phyloP scores from a whole-genome alignment of 1,140 invertebrate species.

The Pteromalus puparum region DNA sequence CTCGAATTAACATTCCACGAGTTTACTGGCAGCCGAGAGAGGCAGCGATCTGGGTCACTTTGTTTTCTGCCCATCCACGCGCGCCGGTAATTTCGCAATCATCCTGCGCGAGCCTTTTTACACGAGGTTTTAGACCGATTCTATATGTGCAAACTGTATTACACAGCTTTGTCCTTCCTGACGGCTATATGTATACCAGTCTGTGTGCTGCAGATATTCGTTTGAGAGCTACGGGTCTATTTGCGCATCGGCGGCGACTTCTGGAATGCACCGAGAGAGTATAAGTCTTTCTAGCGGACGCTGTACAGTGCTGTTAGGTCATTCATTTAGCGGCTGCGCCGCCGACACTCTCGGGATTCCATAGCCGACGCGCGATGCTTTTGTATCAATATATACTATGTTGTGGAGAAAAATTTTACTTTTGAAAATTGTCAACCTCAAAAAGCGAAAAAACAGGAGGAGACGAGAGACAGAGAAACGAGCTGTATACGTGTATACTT shows the following conservation, averaged over 20 bases:
- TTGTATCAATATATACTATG: no score
- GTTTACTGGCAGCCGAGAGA: not conserved
- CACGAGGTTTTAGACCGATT: not conserved
- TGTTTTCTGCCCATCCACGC: not conserved
- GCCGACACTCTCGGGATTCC: constrained; percentile 22
- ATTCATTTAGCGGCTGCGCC: constrained; percentile 64
- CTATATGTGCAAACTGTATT: not conserved
- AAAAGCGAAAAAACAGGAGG: no score
- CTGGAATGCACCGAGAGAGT: constrained; percentile 39
- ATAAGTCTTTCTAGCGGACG: constrained; percentile 40
- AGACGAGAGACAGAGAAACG: no score
- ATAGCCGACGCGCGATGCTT: not conserved
- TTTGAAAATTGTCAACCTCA: no score
- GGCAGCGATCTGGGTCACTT: not conserved
- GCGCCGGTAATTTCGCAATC: not conserved
- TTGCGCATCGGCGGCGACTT: constrained; percentile 19
- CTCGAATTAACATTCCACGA: not conserved
- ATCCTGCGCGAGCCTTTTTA: not conserved
- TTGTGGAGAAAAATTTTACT: no score
- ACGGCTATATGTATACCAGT: no score
- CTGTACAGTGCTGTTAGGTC: constrained; percentile 58
- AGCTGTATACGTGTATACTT: no score
- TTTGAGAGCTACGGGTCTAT: not conserved
- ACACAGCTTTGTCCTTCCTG: not conserved
- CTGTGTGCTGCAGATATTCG: no score